Evolutionary conservation across 2,888 invertebrate species (phyloP), one percentile per base, ranked within the genome.

Genomic region (Amphipyra berbera): DNA sequence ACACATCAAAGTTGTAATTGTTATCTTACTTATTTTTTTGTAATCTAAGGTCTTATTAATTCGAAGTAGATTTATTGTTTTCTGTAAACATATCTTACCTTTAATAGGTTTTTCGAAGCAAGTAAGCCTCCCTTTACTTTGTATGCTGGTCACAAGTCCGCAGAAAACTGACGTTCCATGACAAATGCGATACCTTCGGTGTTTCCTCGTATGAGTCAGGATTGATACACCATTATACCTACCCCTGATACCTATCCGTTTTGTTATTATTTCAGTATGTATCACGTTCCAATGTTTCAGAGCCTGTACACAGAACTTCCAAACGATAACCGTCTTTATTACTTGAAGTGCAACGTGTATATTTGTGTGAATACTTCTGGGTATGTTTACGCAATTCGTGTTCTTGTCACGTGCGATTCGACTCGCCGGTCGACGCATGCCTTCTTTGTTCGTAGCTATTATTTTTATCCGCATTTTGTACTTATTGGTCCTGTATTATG

Each of bases 381-480:
- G 81, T 84, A 83, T 83, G 86, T 87, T 88, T 78, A 80, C 72
- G 73, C 81, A 76, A 83, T 88, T 94, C 86, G 90, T 84, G 85
- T 91, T 87, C 93, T 57, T 63, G 79, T 93, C 94, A 94, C 94
- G 94, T 94, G 67, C 77, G 56, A 64, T 88, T 88, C 88, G 88
- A 84, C 86, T 90, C 88, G 86, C 82, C 83, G 81, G 81, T 81
- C 83, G 83, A 82, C 82, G 85, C 88, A 88, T 83, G 83, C 72
- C 70, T 79, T 81, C 86, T 88, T 88, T 89, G 89, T 88, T 85
- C 83, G 83, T 67, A 78, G 86, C 76, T 87, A 88, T 90, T 90
- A 89, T 92, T 90, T 90, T 91, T 90, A 88, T 90, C 88, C 88
- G 82, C 84, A 86, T 88, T 88, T 89, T 88, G 89, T 90, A 85